Evolutionary conservation across 2,113 vertebrate genomes (phyloP).

Genomic region (Chlorodrepanis virens): DNA sequence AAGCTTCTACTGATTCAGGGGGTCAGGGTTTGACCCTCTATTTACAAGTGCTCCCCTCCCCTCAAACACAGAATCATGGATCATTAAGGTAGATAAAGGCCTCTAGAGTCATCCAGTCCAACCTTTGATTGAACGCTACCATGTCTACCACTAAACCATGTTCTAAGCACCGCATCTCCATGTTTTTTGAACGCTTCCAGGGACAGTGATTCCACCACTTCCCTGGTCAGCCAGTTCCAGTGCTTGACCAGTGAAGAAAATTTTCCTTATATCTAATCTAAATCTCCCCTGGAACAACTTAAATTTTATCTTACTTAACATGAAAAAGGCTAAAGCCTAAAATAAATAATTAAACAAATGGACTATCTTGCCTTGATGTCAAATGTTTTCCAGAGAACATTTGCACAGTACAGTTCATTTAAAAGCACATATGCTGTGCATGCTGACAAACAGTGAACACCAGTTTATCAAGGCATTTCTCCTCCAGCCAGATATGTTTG

Average conservation of each 20-base stretch:
- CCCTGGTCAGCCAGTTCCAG: not conserved
- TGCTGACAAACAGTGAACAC: not conserved
- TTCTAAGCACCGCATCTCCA: not conserved
- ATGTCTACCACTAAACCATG: not conserved
- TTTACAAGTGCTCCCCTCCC: not conserved
- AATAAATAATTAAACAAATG: not conserved
- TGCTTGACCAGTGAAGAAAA: not conserved
- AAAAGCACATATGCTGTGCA: not conserved
- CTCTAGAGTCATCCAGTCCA: not conserved
- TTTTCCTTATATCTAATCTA: not conserved
- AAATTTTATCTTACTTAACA: not conserved
- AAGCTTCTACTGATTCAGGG: not conserved
- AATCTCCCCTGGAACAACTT: not conserved
- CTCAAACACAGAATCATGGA: not conserved
- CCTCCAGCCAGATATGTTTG: not conserved
- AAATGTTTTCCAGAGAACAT: not conserved
- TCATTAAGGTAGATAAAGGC: not conserved
- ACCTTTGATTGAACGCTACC: not conserved
- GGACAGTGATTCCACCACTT: not conserved
- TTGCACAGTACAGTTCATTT: not conserved
- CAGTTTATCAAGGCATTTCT: not conserved
- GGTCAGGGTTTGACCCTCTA: not conserved
- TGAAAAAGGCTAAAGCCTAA: not conserved
- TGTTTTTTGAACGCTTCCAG: not conserved
- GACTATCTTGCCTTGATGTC: not conserved